Conservation (phyloP, 2,113 vertebrate genomes). For the Puffinus mauretanicus region DNA sequence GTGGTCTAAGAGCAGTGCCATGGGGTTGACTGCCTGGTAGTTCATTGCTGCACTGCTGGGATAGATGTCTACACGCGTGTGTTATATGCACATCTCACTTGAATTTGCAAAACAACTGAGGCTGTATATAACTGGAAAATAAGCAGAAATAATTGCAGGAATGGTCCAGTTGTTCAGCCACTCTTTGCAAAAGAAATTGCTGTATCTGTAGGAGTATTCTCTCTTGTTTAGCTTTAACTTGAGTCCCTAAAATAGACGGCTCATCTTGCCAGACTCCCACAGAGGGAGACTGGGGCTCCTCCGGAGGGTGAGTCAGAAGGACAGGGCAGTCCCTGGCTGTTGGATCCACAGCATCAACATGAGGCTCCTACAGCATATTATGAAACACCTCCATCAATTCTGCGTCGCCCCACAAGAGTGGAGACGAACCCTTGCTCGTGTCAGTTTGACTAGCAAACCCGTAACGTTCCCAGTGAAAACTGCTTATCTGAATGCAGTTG, state of each 20-base stretch:
- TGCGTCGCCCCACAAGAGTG: not conserved
- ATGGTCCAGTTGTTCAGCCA: not conserved
- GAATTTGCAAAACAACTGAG: not conserved
- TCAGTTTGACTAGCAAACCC: not conserved
- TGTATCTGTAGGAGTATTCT: not conserved
- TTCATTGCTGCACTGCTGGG: not conserved
- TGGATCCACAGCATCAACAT: not conserved
- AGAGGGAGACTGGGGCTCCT: not conserved
- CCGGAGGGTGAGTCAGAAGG: not conserved
- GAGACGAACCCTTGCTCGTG: not conserved
- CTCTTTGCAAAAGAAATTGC: not conserved
- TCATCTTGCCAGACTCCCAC: conserved; percentile 14
- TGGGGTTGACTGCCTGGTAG: not conserved
- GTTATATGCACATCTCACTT: not conserved
- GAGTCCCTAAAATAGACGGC: not conserved
- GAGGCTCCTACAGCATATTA: accelerated
- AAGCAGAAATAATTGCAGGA: not conserved
- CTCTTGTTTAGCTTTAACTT: not conserved
- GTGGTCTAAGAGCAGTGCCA: not conserved
- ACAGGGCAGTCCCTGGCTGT: not conserved
- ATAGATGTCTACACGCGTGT: not conserved
- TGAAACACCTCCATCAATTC: not conserved
- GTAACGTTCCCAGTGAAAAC: not conserved
- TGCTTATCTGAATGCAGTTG: not conserved
- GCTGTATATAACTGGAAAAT: not conserved